Conservation (phyloP, 2,888 invertebrate genomes). For the Oligia latruncula region DNA sequence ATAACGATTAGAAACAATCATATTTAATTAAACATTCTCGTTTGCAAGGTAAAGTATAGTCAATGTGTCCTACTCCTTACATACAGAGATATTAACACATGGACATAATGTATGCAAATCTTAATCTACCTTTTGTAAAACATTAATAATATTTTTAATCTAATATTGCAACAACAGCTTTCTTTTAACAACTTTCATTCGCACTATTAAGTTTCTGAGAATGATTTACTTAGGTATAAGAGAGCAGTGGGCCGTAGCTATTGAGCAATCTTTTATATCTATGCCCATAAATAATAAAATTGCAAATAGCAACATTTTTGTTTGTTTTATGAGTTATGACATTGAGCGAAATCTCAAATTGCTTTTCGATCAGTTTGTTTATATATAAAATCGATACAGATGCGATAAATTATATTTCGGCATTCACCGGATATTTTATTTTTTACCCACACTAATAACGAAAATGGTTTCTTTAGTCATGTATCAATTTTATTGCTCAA, state of each 20-base stretch:
- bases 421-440: slow-evolving; percentile 55
- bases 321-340: slow-evolving; percentile 63
- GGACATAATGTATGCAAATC: slow-evolving; percentile 75
- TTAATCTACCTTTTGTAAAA: slow-evolving; percentile 73
- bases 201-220: slow-evolving; percentile 71
- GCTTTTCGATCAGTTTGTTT: slow-evolving; percentile 66
- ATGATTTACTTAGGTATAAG: slow-evolving; percentile 68
- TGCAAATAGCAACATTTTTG: slow-evolving; percentile 66
- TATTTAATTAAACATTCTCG: not conserved
- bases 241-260: slow-evolving; percentile 65
- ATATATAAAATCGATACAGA: slow-evolving; percentile 62
- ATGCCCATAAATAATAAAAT: slow-evolving; percentile 67
- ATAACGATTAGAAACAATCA: not conserved
- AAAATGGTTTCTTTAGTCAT: slow-evolving; percentile 28
- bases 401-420: slow-evolving; percentile 60
- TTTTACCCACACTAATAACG: slow-evolving; percentile 61
- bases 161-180: slow-evolving; percentile 71
- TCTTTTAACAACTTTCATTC: slow-evolving; percentile 76
- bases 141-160: slow-evolving; percentile 72
- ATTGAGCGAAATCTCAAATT: slow-evolving; percentile 68
- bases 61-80: slow-evolving; percentile 44
- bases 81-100: slow-evolving; percentile 54
- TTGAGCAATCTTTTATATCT: slow-evolving; percentile 68
- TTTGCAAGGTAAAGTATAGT: not conserved
- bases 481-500: slow-evolving; percentile 32